Evolutionary conservation across 92 coral and sea anemone species (phyloP).

Genomic region (Nematostella vectensis): DNA sequence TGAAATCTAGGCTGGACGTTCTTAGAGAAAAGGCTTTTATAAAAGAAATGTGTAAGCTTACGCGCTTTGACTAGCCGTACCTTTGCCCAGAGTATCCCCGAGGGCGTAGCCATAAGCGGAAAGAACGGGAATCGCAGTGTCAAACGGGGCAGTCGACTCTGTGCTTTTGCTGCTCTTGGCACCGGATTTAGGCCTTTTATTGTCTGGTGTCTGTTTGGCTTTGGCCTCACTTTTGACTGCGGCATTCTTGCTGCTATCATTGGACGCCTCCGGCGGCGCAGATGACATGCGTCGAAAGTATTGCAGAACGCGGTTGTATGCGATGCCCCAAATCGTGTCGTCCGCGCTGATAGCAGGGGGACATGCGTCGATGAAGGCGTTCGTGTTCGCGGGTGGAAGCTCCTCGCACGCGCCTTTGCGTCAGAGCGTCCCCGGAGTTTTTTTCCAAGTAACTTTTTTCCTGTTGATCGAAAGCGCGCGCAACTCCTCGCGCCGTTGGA

Average conservation of each 20-base stretch:
- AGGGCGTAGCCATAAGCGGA: constrained; percentile 90
- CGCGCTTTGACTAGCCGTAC: too few relatives aligned
- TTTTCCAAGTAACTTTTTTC: too few relatives aligned
- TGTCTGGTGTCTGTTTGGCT: constrained; percentile 17
- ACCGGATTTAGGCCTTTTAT: constrained; percentile 37
- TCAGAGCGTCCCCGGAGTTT: too few relatives aligned
- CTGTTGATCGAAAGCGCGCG: too few relatives aligned
- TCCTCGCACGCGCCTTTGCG: constrained; percentile 1
- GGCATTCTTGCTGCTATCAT: constrained; percentile 28
- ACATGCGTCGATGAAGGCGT: constrained; percentile 2
- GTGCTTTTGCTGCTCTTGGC: constrained; percentile 16
- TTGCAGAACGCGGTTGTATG: constrained; percentile 71
- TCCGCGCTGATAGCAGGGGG: constrained; percentile 16
- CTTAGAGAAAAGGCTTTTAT: too few relatives aligned
- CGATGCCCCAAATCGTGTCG: constrained; percentile 44
- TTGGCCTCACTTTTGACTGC: constrained; percentile 7
- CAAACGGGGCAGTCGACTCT: constrained; percentile 33
- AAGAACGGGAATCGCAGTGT: constrained; percentile 83
- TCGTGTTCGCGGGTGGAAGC: neutral
- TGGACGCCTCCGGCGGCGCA: constrained; percentile 52
- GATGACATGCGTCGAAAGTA: constrained; percentile 97
- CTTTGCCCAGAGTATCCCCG: constrained; percentile 93
- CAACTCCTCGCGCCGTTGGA: too few relatives aligned
- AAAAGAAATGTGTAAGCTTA: too few relatives aligned
- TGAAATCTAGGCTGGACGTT: too few relatives aligned